Evolutionary conservation across 2,113 vertebrate species (phyloP).

Genomic region (Podiceps cristatus): DNA sequence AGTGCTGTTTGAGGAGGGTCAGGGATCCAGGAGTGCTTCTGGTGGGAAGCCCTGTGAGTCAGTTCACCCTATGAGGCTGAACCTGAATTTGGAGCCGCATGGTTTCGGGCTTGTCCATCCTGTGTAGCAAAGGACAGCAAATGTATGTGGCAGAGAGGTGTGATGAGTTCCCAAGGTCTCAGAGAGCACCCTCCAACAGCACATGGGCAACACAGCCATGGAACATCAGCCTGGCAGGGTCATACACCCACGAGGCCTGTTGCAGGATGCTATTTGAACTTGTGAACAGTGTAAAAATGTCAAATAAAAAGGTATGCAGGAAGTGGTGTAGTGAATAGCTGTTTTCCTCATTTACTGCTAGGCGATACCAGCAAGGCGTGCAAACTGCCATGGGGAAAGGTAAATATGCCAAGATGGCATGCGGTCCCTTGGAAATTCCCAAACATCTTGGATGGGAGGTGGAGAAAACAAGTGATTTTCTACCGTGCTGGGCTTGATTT

Average conservation of each 20-base stretch:
- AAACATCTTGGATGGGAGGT: background rate
- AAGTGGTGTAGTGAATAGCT: background rate
- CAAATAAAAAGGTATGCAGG: background rate
- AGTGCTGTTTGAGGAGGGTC: background rate
- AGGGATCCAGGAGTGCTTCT: background rate
- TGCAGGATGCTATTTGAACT: background rate
- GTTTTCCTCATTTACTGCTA: background rate
- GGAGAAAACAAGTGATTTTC: background rate
- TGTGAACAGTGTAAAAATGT: background rate
- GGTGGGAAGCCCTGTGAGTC: background rate
- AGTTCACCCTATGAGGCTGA: background rate
- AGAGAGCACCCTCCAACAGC: background rate
- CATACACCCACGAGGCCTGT: fast-evolving
- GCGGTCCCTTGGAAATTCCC: background rate
- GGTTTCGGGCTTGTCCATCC: background rate
- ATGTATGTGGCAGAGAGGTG: background rate
- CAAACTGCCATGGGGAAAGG: background rate
- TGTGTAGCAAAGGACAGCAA: background rate
- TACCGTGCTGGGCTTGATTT: background rate
- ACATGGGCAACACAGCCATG: background rate
- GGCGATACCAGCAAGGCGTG: background rate
- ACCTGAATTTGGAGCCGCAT: background rate
- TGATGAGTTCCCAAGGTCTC: background rate
- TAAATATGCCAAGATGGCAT: fast-evolving
- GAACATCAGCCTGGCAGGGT: background rate